Evolutionary conservation across 1,140 invertebrate species (phyloP), one percentile per base, ranked within the genome.

Genomic region (Mycetomoellerius zeteki): DNA sequence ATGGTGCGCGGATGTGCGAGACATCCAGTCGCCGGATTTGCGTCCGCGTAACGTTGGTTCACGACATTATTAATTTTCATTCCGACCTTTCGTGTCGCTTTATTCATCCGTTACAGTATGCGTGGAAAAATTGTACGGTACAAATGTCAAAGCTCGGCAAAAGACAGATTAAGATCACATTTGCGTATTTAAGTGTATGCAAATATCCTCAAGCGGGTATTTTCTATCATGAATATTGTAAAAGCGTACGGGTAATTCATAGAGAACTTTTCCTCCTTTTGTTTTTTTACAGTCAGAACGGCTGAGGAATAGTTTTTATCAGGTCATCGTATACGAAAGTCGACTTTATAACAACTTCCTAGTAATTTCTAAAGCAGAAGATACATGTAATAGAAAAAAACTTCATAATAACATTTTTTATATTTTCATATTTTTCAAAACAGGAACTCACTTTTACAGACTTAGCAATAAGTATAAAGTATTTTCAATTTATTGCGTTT

Each of bases 1-100:
- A 85, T 78, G 69, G 72, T 58, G 60, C 73, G 16, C 82, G 75
- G 58, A 65, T 85, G 73, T 47, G 60, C 60, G 56, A 67, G 73
- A 85, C 82, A 65, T 65, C 21, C 56, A 78, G 80, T 60, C 80
- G 54, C 24, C 54, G 77, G 62, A 69, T 82, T 60, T 50, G 69
- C 24, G 27, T 21, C 21, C 37, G 67, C 33, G 37, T 47, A 72
- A 30, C 54, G 43, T 24, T 56, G 80, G 8, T 21, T 75, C 24
- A 30, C 54, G 56, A 84, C 78, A 71, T 84, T 84, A 84, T 84
- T 84, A 84, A 84, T 84, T 81, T 43, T 56, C 50, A 71, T 81
- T 10, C 33, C 65, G 24, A 71, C 21, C 33, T 81, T 81, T 71
- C 67, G 64, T 24, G 65, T 43, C 78, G 50, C 50, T 71, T 69